Base-by-base conservation (phyloP, 1,140 invertebrate species). In the Cyclina sinensis region DNA sequence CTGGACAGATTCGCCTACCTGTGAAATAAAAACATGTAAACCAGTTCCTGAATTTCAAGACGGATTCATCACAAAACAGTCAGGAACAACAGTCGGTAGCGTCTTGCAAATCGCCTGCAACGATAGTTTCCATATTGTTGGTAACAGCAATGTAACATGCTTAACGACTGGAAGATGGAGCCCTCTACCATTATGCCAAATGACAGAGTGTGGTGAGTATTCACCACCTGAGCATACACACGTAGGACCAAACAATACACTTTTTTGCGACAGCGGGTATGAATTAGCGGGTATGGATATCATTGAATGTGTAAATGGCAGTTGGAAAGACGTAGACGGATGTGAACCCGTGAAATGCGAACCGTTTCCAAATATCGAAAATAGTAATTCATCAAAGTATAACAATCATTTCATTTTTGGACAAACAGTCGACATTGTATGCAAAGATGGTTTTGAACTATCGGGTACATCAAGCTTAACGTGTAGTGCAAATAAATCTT, bases 261-360 rank as follows among this genome's bases (percentile, higher is more conserved):
- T 74, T 24, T 11, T 27, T 74, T 74, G 70, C 24, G n/a, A 74
- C 16, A 11, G 16, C 21, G 70, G 70, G 11, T 74, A 74, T 48
- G 70, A 74, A 46, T 9, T 74, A 12, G 7, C 2, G 3, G 70
- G 39, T 11, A 24, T 24, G 0, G n/a, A n/a, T 21, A 27, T 30
- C 1, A n/a, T 74, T 48, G 70, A 48, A 48, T 74, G 70, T 30
- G 9, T 74, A n/a, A n/a, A 74, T 35, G 70, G 70, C 1, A 46
- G 27, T 11, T 74, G 70, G 70, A 74, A 24, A 9, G 70, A 27
- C 3, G 16, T n/a, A 27, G 70, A 35, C 7, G 24, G 2, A 9
- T 74, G 70, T 48, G 11, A 48, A 14, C 0, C 32, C 1, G 43
- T 74, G 9, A 18, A 74, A 21, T 74, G 70, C 30, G 21, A 9